These are phyloP conservation scores for Parnassius mnemosyne DNA, from an alignment of 2,888 invertebrate genomes.

Conservation along the genomic window DNA sequence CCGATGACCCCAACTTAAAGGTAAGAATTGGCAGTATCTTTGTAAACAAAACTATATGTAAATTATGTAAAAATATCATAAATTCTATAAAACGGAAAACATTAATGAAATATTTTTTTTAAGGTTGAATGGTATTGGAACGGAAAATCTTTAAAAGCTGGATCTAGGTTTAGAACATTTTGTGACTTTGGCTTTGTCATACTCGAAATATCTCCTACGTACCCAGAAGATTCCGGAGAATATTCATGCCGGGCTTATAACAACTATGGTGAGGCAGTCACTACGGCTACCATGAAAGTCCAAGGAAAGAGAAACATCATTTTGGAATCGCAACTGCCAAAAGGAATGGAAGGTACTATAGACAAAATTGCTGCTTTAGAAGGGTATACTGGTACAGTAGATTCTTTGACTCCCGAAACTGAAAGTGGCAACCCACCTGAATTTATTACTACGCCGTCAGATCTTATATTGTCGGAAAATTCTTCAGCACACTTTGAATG, in stretches of 20 bases:
- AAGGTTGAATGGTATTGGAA: slow-evolving; percentile 97
- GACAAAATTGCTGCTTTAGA: slow-evolving; percentile 95
- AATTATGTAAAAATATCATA: no score
- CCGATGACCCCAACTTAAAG: slow-evolving; percentile 93
- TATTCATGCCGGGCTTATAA: slow-evolving; percentile 93
- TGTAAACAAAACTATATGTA: no score
- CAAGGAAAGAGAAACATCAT: slow-evolving; percentile 95
- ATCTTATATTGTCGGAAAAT: slow-evolving; percentile 91
- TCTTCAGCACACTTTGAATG: slow-evolving; percentile 96
- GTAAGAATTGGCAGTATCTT: slow-evolving; percentile 47
- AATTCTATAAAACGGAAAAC: no score
- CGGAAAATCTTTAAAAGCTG: slow-evolving; percentile 92
- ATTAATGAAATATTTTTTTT: slow-evolving; percentile 10
- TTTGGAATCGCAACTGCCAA: slow-evolving; percentile 93
- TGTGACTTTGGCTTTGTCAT: slow-evolving; percentile 99
- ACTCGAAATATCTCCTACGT: slow-evolving; percentile 97
- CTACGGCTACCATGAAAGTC: slow-evolving; percentile 93
- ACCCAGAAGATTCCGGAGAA: slow-evolving; percentile 97
- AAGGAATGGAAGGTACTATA: slow-evolving; percentile 96
- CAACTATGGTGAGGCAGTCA: slow-evolving; percentile 95
- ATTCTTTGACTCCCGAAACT: slow-evolving; percentile 86
- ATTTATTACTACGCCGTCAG: slow-evolving; percentile 92
- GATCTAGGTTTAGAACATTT: slow-evolving; percentile 96
- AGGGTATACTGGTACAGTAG: slow-evolving; percentile 87
- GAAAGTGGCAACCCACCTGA: slow-evolving; percentile 94